Percentiles rank a stretch among this genome's conserved stretches.
Evolutionary conservation across 2,888 invertebrate species (phyloP).

Genomic region (Cheilosia vernalis): DNA sequence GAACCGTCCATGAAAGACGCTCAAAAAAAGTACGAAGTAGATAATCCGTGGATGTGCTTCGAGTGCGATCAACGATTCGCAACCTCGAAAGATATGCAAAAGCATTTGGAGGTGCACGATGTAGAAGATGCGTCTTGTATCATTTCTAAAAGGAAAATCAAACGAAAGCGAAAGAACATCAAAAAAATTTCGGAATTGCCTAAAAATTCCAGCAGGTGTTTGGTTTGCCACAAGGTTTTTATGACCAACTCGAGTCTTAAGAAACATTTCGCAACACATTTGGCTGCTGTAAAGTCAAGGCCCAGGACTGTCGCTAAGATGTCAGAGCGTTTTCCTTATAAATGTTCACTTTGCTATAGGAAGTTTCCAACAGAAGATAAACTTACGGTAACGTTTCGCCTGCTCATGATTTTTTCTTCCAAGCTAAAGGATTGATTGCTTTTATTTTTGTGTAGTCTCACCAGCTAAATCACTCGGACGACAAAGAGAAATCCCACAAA

Average conservation of each 20-base stretch:
- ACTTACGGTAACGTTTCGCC: constrained; percentile 82
- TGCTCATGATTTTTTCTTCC: not conserved
- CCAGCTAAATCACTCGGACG: constrained; percentile 87
- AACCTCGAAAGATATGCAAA: constrained; percentile 85
- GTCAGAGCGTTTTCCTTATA: constrained; percentile 83
- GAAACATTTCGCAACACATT: constrained; percentile 73
- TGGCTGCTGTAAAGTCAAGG: constrained; percentile 33
- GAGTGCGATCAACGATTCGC: constrained; percentile 86
- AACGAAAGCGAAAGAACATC: constrained; percentile 52
- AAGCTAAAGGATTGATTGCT: not conserved
- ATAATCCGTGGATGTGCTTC: constrained; percentile 86
- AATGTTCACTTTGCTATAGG: constrained; percentile 88
- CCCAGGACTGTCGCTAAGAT: constrained; percentile 41
- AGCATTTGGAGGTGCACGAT: constrained; percentile 86
- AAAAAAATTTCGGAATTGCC: constrained; percentile 65
- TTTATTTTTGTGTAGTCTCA: constrained; percentile 84
- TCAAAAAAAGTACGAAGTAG: constrained; percentile 76
- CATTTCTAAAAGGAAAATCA: constrained; percentile 48
- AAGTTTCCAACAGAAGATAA: constrained; percentile 86
- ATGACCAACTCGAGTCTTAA: constrained; percentile 76
- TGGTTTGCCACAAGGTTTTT: constrained; percentile 76
- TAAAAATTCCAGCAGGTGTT: constrained; percentile 75
- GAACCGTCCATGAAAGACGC: constrained; percentile 80
- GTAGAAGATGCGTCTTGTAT: constrained; percentile 60
- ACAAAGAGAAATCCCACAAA: constrained; percentile 88